Conservation (phyloP, 2,888 invertebrate genomes). For the Leptopilina drosophilae region DNA sequence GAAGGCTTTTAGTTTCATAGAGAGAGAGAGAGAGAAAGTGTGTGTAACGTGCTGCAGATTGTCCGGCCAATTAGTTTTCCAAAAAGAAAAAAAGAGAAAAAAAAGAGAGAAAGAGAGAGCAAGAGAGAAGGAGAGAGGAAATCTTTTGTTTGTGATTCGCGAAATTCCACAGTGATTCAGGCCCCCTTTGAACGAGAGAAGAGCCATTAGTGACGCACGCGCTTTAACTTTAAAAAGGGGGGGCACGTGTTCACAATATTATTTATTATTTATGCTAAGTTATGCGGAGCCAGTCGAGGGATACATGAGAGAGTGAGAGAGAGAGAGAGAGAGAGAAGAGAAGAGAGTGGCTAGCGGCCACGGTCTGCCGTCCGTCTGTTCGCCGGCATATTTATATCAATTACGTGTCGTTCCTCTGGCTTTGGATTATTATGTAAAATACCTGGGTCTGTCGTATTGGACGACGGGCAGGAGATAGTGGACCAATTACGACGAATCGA, state of each 20-base stretch:
- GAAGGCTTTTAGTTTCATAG: conserved; percentile 40
- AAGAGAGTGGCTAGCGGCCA: conserved; percentile 67
- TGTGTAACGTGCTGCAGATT: conserved; percentile 43
- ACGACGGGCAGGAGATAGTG: conserved; percentile 51
- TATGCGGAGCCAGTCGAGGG: conserved; percentile 73
- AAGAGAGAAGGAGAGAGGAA: background rate
- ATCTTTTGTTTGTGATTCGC: conserved; percentile 45
- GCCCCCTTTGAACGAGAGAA: conserved; percentile 43
- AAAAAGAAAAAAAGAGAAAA: too few relatives aligned
- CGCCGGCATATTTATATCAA: conserved; percentile 75
- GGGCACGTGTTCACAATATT: conserved; percentile 74
- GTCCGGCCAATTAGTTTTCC: conserved; percentile 42
- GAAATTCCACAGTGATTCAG: conserved; percentile 51
- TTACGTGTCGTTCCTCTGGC: conserved; percentile 72
- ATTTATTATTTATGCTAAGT: conserved; percentile 77
- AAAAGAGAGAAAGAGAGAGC: too few relatives aligned
- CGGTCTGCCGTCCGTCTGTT: conserved; percentile 72
- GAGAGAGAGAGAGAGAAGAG: conserved; percentile 52
- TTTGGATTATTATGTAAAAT: conserved; percentile 75
- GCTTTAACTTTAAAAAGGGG: conserved; percentile 62
- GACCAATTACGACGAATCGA: conserved; percentile 55
- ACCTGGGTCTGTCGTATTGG: conserved; percentile 54
- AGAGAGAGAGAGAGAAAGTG: conserved; percentile 17
- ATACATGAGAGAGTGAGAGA: conserved; percentile 58
- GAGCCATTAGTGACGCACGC: conserved; percentile 63